These are phyloP conservation scores for Mus spicilegus DNA, from an alignment of 2,113 vertebrate genomes.

Conservation along the genomic window DNA sequence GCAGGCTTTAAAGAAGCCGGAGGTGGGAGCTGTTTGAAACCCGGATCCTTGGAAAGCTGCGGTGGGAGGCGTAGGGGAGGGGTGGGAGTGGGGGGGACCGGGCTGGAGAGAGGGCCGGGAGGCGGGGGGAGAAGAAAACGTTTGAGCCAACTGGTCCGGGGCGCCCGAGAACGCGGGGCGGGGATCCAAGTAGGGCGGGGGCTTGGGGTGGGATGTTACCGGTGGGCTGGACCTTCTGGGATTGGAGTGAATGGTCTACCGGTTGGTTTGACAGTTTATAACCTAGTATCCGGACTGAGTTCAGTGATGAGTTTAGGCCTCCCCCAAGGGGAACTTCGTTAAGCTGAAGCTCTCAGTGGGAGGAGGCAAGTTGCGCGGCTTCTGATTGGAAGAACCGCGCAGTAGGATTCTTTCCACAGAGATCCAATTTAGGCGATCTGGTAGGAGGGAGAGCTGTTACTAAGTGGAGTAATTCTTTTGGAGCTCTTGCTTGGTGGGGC, in stretches of 20 bases:
- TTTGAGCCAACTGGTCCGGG: conserved; percentile 13
- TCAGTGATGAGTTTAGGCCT: conserved; percentile 5
- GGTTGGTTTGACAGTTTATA: conserved; percentile 67
- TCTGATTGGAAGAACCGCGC: conserved; percentile 65
- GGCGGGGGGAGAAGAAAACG: conserved; percentile 33
- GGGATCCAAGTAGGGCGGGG: conserved; percentile 47
- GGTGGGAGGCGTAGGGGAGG: conserved; percentile 73
- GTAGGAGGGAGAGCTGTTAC: conserved; percentile 5
- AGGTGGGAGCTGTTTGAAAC: conserved; percentile 68
- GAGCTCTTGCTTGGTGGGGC: conserved; percentile 33
- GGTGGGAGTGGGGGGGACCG: neutral
- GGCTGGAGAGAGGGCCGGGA: conserved; percentile 35
- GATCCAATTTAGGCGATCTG: conserved; percentile 53
- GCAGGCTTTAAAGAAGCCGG: conserved; percentile 79
- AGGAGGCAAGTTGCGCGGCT: conserved; percentile 56
- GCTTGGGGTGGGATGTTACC: neutral
- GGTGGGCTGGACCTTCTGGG: conserved; percentile 76
- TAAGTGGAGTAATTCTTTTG: conserved; percentile 2
- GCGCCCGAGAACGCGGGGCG: conserved; percentile 50
- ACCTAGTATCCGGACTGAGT: conserved; percentile 56
- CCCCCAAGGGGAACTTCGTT: conserved; percentile 23
- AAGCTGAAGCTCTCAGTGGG: conserved; percentile 18
- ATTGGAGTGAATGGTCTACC: conserved; percentile 56
- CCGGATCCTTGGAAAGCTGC: conserved; percentile 73
- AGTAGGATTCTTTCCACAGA: conserved; percentile 33